Evolutionary conservation across 2,888 invertebrate genomes (phyloP), one percentile per base, ranked within the genome.

Genomic region (Drosophila formosana): DNA sequence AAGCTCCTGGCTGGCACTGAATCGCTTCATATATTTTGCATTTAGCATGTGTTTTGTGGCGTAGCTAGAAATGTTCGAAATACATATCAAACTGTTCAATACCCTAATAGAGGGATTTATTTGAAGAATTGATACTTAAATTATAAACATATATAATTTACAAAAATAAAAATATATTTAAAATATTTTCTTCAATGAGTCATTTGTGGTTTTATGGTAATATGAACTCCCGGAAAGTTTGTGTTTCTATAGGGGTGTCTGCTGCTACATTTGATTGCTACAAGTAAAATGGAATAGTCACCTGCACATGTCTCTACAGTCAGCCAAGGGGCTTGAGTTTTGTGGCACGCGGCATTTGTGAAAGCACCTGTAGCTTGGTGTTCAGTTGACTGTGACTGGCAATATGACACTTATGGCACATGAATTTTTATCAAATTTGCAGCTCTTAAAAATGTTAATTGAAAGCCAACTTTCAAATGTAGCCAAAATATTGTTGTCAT

Each of bases 371-470:
- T 39, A 50, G 57, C 61, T 62, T 66, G 66, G 41, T 68, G 37
- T 41, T 49, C 34, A 60, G 47, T 50, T 51, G 63, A 46, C 63
- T 74, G 57, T 68, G 63, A 65, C 63, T 72, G 68, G 69, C 80
- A 72, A 80, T 77, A 77, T 74, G 85, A 76, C 70, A 81, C 68
- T 71, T 72, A 68, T 75, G 72, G 57, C 75, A 75, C 70, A 75
- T 69, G 69, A 72, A 72, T 81, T 81, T 81, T 66, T 56, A 78
- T 78, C 68, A 71, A 66, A 68, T 55, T 62, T 69, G 53, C 62
- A 57, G 50, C 55, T 75, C 73, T 72, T 49, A 56, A 69, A 82
- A 80, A 80, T 82, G 71, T 72, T 82, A 77, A 80, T 80, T 83
- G 75, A 66, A 74, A 74, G 78, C 66, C 34, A 74, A 73, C 77